A percentile compares a stretch with the other conserved stretches of the same genome.
Conservation (phyloP, 2,888 invertebrate genomes). For the Agrochola lota region DNA sequence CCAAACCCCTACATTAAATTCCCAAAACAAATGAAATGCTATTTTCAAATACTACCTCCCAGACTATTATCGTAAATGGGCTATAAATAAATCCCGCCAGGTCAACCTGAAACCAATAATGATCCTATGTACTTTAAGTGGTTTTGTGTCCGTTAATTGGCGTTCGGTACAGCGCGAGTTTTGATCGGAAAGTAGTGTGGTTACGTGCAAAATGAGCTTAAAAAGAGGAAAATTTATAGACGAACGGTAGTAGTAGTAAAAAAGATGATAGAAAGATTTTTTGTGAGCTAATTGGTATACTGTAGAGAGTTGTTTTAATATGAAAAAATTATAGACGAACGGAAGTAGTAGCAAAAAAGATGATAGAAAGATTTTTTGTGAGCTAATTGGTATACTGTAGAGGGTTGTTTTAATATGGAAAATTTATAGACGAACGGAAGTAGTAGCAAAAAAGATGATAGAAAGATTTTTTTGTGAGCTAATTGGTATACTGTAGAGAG, state of each 20-base stretch:
- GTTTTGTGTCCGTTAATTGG: constrained; percentile 59
- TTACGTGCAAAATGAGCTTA: constrained; percentile 31
- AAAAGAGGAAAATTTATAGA: constrained; percentile 7
- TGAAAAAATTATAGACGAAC: constrained; percentile 1
- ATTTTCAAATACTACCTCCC: background rate
- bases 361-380: background rate
- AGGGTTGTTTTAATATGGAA: background rate
- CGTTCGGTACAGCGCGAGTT: constrained; percentile 38
- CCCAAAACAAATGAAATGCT: background rate
- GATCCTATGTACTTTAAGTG: constrained; percentile 59
- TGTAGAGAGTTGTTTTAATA: background rate
- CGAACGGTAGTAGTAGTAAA: background rate
- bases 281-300: background rate
- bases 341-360: background rate
- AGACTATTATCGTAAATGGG: constrained; percentile 59
- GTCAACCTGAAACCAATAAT: constrained; percentile 61
- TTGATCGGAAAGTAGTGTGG: constrained; percentile 47
- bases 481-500: background rate
- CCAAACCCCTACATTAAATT: background rate
- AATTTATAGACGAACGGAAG: constrained; percentile 1
- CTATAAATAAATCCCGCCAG: constrained; percentile 67
- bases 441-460: background rate
- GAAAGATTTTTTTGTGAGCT: background rate
- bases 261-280: background rate
- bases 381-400: background rate